Base-by-base conservation (phyloP, 1,140 invertebrate species). In the Drosophila kikkawai region DNA sequence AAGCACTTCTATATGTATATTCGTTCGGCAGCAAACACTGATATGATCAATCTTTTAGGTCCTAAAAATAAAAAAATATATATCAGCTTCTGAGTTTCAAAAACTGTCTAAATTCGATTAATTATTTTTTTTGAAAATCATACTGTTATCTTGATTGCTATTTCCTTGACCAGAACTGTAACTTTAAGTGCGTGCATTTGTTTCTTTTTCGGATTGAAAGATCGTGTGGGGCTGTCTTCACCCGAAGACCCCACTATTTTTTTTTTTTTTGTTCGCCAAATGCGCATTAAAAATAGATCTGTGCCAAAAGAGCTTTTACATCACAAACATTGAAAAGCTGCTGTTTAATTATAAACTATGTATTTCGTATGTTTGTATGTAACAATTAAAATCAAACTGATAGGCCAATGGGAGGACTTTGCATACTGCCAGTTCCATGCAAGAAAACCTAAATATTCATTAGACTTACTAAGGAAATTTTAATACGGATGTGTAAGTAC, bases 281-380 rank as follows among this genome's bases (percentile, higher is more conserved):
- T 45, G 39, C 41, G 63, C 32, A 37, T 47, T 66, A 26, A 47
- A 60, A 37, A 61, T 60, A 59, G 56, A 60, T 29, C 36, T 61
- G 55, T 32, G 15, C 13, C 19, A 4, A n/a, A 36, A 19, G 29
- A 60, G 56, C 64, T 66, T 44, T 45, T 17, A 66, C 64, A 63
- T 61, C 64, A 61, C 19, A 45, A 45, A 47, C 32, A 61, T 12
- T 15, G 8, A 15, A 29, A 61, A 61, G 41, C 56, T 66, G 47
- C 36, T 12, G 32, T 53, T 53, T 55, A 37, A 15, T 55, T 55
- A 37, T 55, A 34, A 34, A 51, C 17, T 17, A 51, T 51, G 5
- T 32, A 32, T 50, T 29, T n/a, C 4, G 15, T 6, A 26, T 15
- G 7, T 29, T 29, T 36, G 29, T 53, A 19, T 17, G 17, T 9